Percentiles rank a stretch among this genome's conserved stretches.
Evolutionary conservation across 2,113 vertebrate genomes (phyloP).

Genomic region (Solea senegalensis): DNA sequence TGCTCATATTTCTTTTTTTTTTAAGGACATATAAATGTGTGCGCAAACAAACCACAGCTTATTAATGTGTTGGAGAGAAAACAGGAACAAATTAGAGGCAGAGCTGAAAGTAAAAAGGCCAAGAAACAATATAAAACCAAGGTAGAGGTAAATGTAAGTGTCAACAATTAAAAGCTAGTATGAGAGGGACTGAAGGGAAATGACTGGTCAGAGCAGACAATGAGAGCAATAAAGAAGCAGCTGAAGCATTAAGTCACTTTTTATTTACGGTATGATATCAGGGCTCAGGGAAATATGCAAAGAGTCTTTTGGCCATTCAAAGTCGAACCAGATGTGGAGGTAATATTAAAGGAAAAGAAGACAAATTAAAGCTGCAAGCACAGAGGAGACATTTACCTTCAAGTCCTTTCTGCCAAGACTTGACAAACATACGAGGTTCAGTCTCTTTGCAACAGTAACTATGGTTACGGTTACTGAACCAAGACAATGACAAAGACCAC

Average conservation of each 20-base stretch:
- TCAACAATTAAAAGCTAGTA: not conserved
- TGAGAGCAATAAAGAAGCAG: not conserved
- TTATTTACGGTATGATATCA: conserved; percentile 2
- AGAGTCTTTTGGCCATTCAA: not conserved
- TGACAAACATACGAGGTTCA: too few species aligned
- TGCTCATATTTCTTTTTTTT: not conserved
- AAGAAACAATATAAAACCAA: not conserved
- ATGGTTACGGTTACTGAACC: too few species aligned
- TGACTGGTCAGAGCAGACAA: not conserved
- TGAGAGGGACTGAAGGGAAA: not conserved
- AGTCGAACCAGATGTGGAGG: conserved; percentile 3
- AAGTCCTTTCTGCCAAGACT: not conserved
- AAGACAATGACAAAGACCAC: too few species aligned
- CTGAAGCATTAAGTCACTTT: not conserved
- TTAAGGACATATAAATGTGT: not conserved
- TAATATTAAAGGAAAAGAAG: not conserved
- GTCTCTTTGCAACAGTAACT: too few species aligned
- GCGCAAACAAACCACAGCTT: not conserved
- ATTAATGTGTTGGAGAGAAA: not conserved
- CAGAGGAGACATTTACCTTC: not conserved
- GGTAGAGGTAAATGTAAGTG: not conserved
- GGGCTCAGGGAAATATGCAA: not conserved
- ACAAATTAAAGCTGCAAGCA: not conserved
- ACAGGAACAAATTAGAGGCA: not conserved
- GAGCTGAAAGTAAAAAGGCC: not conserved